Evolutionary conservation across 2,888 invertebrate species (phyloP).

Genomic region (Malacosoma neustria): DNA sequence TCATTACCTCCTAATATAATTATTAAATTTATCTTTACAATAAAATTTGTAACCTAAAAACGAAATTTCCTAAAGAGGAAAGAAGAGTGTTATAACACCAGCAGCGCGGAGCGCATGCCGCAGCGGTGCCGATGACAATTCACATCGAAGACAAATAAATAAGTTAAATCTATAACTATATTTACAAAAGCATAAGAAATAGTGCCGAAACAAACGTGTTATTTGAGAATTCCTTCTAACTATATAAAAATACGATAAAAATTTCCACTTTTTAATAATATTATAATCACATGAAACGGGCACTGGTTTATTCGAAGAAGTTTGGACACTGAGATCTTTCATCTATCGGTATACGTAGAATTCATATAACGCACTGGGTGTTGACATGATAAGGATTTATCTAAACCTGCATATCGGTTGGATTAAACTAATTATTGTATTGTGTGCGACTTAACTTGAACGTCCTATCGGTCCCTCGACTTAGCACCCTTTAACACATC

Average conservation of each 20-base stretch:
- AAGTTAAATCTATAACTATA: conserved; percentile 63
- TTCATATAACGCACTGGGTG: conserved; percentile 40
- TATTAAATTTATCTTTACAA: conserved; percentile 60
- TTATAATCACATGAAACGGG: conserved; percentile 63
- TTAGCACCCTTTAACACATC: conserved; percentile 51
- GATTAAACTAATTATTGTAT: conserved; percentile 22
- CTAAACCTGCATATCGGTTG: conserved; percentile 24
- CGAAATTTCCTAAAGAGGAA: conserved; percentile 67
- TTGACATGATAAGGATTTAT: conserved; percentile 14
- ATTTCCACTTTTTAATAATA: conserved; percentile 44
- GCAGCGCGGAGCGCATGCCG: conserved; percentile 5
- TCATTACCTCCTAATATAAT: conserved; percentile 57
- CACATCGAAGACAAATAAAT: conserved; percentile 49
- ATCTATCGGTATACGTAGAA: conserved; percentile 30
- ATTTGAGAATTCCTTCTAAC: conserved; percentile 60
- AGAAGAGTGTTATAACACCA: conserved; percentile 26
- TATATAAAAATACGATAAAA: conserved; percentile 64
- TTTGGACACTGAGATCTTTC: conserved; percentile 67
- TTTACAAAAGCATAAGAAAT: conserved; percentile 70
- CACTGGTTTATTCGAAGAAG: conserved; percentile 65
- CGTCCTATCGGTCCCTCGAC: conserved; percentile 36
- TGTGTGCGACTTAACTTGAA: conserved; percentile 13
- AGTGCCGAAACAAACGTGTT: conserved; percentile 53
- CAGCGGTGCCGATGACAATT: conserved; percentile 4
- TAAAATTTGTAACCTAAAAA: conserved; percentile 74